Evolutionary conservation across 37 sponge, comb jelly and placozoan genomes (phyloP).

Genomic region (Petrosia ficiformis): DNA sequence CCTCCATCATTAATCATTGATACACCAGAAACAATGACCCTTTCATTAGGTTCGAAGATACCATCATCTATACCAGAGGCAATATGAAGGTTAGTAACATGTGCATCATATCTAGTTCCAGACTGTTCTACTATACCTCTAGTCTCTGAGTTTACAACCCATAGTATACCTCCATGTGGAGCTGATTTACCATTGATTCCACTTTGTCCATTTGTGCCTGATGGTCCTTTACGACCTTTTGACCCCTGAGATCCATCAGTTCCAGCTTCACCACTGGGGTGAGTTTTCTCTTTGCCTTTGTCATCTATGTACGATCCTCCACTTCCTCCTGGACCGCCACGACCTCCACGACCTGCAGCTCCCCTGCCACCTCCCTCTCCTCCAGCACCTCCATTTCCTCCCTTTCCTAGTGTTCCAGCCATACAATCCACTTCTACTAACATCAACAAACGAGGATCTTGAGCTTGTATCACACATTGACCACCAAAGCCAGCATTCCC

Average conservation of each 20-base stretch:
- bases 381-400: slow-evolving; percentile 44
- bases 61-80: slow-evolving; percentile 62
- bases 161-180: slow-evolving; percentile 45
- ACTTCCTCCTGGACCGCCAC: slow-evolving; percentile 39
- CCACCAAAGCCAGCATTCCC: slow-evolving; percentile 71
- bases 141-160: slow-evolving; percentile 32
- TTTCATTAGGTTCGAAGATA: slow-evolving; percentile 81
- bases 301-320: slow-evolving; percentile 14
- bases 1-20: slow-evolving; percentile 52
- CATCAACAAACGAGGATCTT: slow-evolving; percentile 58
- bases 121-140: slow-evolving; percentile 33
- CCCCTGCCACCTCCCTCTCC: slow-evolving; percentile 67
- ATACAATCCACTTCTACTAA: slow-evolving; percentile 70
- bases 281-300: slow-evolving; percentile 22
- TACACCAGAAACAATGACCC: slow-evolving; percentile 38
- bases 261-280: slow-evolving; percentile 11
- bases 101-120: slow-evolving; percentile 40
- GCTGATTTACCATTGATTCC: slow-evolving; percentile 43
- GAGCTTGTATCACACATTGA: slow-evolving; percentile 29
- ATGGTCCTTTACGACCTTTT: slow-evolving; percentile 1
- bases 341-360: slow-evolving; percentile 46
- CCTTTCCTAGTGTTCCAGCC: slow-evolving; percentile 45
- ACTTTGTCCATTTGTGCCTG: slow-evolving; percentile 9
- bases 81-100: slow-evolving; percentile 16
- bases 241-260: slow-evolving; percentile 6